phyloP scores from a whole-genome alignment of 2,888 invertebrate genomes.

The Melolontha melolontha region DNA sequence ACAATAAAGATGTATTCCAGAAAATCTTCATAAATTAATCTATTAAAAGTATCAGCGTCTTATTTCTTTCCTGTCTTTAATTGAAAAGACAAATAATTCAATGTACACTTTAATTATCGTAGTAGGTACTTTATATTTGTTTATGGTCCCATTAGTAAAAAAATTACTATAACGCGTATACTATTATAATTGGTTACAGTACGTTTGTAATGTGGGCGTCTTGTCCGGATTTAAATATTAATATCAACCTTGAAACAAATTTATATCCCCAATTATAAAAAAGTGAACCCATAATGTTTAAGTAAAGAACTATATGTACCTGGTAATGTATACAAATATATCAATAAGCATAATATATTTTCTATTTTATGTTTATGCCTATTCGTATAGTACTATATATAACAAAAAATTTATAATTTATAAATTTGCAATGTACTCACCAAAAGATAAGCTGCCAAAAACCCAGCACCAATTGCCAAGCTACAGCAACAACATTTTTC shows the following conservation, averaged over 20 bases:
- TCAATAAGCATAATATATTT: no score
- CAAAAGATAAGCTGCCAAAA: slow-evolving; percentile 66
- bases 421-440: slow-evolving; percentile 56
- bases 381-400: no score
- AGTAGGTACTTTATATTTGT: no score
- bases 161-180: background rate
- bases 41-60: no score
- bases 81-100: no score
- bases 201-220: slow-evolving; percentile 20
- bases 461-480: slow-evolving; percentile 65
- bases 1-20: no score
- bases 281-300: background rate
- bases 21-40: no score
- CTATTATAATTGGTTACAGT: slow-evolving; percentile 4
- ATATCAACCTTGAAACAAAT: slow-evolving; percentile 23
- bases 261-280: slow-evolving; percentile 7
- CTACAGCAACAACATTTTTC: slow-evolving; percentile 66
- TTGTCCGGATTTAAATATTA: slow-evolving; percentile 23
- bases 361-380: no score
- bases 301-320: background rate
- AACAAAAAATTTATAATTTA: slow-evolving; percentile 4
- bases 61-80: no score
- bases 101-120: no score
- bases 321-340: background rate
- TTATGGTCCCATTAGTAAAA: background rate